Evolutionary conservation across 1,140 invertebrate species (phyloP).

Genomic region (Leptestheria dahalacensis): DNA sequence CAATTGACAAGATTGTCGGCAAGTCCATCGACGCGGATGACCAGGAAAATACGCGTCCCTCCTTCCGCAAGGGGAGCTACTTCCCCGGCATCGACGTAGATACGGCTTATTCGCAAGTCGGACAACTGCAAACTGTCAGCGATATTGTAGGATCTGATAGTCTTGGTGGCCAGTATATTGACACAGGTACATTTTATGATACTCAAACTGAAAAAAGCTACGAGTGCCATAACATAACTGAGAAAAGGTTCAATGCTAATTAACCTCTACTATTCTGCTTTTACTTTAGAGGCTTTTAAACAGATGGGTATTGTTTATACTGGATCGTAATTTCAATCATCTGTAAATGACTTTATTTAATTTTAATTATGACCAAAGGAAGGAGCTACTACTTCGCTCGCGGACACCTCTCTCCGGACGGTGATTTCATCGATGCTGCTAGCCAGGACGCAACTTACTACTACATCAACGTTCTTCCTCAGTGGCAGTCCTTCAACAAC

Average conservation of each 20-base stretch:
- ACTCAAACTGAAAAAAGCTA: background rate
- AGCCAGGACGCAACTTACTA: conserved; percentile 23
- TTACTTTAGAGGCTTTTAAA: too few species aligned
- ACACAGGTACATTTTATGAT: background rate
- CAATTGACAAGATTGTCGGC: conserved; percentile 2
- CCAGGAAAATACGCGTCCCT: conserved; percentile 1
- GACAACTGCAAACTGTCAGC: background rate
- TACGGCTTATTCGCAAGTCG: background rate
- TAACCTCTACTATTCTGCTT: too few species aligned
- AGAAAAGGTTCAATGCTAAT: too few species aligned
- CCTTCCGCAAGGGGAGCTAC: conserved; percentile 13
- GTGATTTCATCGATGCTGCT: conserved; percentile 20
- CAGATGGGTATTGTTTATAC: too few species aligned
- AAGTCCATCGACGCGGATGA: conserved; percentile 12
- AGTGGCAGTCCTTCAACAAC: conserved; percentile 24
- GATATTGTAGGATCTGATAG: background rate
- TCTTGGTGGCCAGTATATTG: conserved; percentile 6
- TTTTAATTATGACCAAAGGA: background rate
- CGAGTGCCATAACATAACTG: too few species aligned
- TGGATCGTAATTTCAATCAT: too few species aligned
- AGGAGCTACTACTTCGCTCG: conserved; percentile 19
- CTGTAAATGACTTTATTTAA: background rate
- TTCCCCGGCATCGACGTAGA: conserved; percentile 9
- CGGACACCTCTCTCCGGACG: conserved; percentile 23
- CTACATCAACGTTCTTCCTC: conserved; percentile 22